Conservation (phyloP, 1,140 invertebrate species). For the Listronotus oregonensis region DNA sequence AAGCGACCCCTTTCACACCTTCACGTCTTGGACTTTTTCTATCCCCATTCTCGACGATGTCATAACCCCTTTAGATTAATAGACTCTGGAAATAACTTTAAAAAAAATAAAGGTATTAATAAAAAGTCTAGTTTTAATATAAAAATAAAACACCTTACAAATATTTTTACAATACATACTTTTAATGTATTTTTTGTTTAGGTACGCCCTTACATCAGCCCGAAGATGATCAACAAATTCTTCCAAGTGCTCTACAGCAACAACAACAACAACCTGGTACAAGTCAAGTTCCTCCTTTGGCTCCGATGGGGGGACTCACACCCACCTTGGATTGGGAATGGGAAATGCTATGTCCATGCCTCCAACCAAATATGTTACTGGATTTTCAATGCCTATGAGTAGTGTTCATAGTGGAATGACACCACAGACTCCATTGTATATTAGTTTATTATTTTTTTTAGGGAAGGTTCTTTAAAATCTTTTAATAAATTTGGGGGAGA, state of each 20-base stretch:
- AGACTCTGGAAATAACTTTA: too few species aligned
- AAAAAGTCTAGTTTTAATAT: too few species aligned
- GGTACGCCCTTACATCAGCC: constrained; percentile 87
- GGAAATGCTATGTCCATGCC: constrained; percentile 63
- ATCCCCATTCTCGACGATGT: too few species aligned
- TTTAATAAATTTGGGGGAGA: too few species aligned
- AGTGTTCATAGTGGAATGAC: constrained; percentile 70
- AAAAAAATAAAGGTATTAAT: too few species aligned
- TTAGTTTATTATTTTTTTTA: constrained; percentile 20
- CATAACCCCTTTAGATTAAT: too few species aligned
- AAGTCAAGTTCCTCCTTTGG: constrained; percentile 61
- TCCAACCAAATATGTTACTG: constrained; percentile 72
- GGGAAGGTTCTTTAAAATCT: too few species aligned
- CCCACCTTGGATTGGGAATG: constrained; percentile 59
- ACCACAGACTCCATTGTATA: constrained; percentile 76
- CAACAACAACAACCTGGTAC: constrained; percentile 62
- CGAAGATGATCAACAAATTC: constrained; percentile 88
- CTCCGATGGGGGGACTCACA: constrained; percentile 63
- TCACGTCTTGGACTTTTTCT: too few species aligned
- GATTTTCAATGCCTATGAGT: constrained; percentile 70
- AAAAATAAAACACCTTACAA: too few species aligned
- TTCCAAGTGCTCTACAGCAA: constrained; percentile 79
- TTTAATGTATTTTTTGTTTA: constrained; percentile 23
- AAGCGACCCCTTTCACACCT: too few species aligned
- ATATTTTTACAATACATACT: too few species aligned